phyloP scores from a whole-genome alignment of 2,888 invertebrate genomes.

The Campopleginae sp. region DNA sequence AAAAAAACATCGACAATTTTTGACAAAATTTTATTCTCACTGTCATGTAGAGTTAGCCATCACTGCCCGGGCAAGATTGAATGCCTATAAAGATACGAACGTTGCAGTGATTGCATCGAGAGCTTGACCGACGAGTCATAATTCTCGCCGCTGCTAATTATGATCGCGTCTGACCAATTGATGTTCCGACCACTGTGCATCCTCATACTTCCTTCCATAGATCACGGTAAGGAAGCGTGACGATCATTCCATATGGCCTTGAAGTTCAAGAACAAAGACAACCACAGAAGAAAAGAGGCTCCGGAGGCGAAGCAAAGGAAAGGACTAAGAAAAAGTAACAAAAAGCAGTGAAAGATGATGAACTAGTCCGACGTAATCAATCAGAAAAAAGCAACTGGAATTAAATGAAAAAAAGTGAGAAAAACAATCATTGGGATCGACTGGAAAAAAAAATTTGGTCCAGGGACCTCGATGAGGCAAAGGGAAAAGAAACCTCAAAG shows the following conservation, averaged over 20 bases:
- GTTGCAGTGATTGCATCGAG: constrained; percentile 59
- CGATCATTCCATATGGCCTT: constrained; percentile 14
- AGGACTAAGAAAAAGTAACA: constrained; percentile 7
- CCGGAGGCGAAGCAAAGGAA: background rate
- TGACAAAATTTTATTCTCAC: too few relatives aligned
- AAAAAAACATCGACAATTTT: too few relatives aligned
- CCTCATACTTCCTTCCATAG: constrained; percentile 23
- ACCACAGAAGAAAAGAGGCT: background rate
- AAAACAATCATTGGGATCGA: background rate
- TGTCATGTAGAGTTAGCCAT: background rate
- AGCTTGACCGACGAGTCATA: constrained; percentile 13
- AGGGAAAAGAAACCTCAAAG: constrained; percentile 57
- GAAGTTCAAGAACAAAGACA: constrained; percentile 7
- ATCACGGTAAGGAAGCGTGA: constrained; percentile 10
- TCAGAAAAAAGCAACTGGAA: constrained; percentile 62
- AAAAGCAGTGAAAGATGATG: constrained; percentile 6
- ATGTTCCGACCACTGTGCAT: constrained; percentile 31
- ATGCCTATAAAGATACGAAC: constrained; percentile 68
- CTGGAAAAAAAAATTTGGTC: constrained; percentile 10
- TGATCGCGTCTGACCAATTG: constrained; percentile 16
- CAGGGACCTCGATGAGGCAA: constrained; percentile 27
- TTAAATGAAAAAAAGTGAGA: constrained; percentile 5
- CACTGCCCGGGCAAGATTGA: constrained; percentile 68
- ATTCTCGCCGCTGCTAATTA: constrained; percentile 23
- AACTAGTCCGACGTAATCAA: background rate